Percentiles rank a stretch among this genome's conserved stretches.
These are phyloP conservation scores for Ginglymostoma cirratum DNA, from an alignment of 2,113 vertebrate genomes.

Conservation along the genomic window DNA sequence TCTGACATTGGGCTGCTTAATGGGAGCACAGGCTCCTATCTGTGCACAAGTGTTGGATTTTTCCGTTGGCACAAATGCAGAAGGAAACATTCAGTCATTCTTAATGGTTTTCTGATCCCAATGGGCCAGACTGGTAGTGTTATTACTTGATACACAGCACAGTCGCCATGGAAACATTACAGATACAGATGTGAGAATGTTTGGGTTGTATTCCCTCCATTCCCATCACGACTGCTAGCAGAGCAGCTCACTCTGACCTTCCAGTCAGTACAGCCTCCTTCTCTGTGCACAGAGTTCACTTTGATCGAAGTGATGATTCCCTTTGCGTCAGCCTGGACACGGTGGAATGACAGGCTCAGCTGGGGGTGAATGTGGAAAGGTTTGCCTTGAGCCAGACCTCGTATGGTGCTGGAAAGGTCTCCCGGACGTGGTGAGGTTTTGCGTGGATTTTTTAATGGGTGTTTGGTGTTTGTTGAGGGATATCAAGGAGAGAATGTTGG, in stretches of 20 bases:
- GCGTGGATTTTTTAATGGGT: not conserved
- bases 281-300: not conserved
- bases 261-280: not conserved
- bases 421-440: not conserved
- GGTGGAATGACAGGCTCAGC: not conserved
- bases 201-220: not conserved
- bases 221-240: not conserved
- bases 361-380: not conserved
- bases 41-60: not conserved
- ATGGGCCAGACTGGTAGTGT: not conserved
- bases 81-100: constrained; percentile 28
- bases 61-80: not conserved
- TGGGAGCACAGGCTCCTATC: not conserved
- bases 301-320: not conserved
- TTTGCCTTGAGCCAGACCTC: not conserved
- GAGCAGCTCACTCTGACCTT: not conserved
- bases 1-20: not conserved
- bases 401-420: not conserved
- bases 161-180: constrained; percentile 31
- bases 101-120: constrained; percentile 23
- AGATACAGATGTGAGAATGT: constrained; percentile 27
- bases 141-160: constrained; percentile 2
- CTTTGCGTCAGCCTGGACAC: not conserved
- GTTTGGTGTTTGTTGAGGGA: not conserved
- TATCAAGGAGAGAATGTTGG: not conserved